Conservation (phyloP, 2,113 vertebrate genomes). For the Phyllostomus discolor region DNA sequence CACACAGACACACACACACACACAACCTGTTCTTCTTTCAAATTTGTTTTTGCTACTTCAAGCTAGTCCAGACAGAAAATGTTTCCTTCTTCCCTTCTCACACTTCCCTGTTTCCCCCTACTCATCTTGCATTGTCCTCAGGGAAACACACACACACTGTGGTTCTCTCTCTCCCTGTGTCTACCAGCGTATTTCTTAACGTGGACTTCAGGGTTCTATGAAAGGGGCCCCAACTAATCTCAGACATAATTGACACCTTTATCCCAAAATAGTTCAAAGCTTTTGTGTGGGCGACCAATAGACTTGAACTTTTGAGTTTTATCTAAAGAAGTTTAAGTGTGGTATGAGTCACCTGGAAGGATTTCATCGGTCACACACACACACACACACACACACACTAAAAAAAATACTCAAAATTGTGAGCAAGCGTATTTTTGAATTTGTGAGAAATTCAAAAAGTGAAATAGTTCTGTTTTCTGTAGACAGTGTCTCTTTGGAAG, state of each 20-base stretch:
- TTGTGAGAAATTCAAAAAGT: not conserved
- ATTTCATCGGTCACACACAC: slow-evolving; percentile 34
- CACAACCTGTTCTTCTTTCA: not conserved
- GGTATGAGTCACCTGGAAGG: slow-evolving; percentile 15
- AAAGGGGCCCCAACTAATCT: not conserved
- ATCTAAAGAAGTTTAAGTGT: slow-evolving; percentile 26
- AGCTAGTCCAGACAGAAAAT: not conserved
- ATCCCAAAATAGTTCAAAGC: not conserved
- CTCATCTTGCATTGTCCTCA: not conserved
- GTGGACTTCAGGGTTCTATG: not conserved
- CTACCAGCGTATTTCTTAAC: not conserved
- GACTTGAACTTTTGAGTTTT: not conserved
- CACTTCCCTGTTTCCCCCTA: not conserved
- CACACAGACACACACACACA: not conserved
- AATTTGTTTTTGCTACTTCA: not conserved
- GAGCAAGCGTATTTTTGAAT: not conserved
- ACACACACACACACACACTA: not conserved
- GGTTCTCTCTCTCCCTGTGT: not conserved
- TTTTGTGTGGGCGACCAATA: not conserved
- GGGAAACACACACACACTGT: not conserved
- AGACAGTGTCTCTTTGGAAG: not conserved
- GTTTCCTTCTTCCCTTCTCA: not conserved
- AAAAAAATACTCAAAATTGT: not conserved
- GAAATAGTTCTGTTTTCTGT: not conserved
- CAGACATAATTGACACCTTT: not conserved